Percentiles rank a stretch among this genome's conserved stretches.
Evolutionary conservation across 2,888 invertebrate genomes (phyloP).

Genomic region (Pyrrhia umbra): DNA sequence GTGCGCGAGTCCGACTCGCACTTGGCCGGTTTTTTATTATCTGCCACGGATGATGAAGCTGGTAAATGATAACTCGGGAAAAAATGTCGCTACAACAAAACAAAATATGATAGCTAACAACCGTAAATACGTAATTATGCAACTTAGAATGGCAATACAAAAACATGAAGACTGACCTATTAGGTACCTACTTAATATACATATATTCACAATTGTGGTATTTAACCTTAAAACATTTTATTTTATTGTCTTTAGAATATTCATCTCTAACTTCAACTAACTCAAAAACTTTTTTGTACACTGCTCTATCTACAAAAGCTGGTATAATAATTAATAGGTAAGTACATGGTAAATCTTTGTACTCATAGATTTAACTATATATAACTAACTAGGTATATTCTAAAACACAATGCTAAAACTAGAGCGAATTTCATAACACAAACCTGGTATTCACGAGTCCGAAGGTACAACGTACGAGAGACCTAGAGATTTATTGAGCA

Average conservation of each 20-base stretch:
- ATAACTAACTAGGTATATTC: constrained; percentile 10
- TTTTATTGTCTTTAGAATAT: too few species aligned
- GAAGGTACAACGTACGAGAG: constrained; percentile 25
- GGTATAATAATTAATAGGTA: too few species aligned
- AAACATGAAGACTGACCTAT: constrained; percentile 27
- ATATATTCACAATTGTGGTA: too few species aligned
- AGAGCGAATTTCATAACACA: constrained; percentile 64
- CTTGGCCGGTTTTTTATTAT: too few species aligned
- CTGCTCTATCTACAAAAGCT: too few species aligned
- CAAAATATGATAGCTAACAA: constrained; percentile 27
- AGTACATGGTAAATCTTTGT: not conserved
- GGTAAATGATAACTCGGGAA: constrained; percentile 18
- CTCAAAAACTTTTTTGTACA: too few species aligned
- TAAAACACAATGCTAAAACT: constrained; percentile 53
- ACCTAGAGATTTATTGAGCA: constrained; percentile 59
- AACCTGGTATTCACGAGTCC: constrained; percentile 35
- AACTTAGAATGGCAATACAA: constrained; percentile 27
- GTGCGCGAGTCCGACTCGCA: too few species aligned
- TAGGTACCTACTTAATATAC: constrained; percentile 1
- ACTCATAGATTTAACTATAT: not conserved
- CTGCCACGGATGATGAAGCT: constrained; percentile 16
- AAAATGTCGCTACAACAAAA: constrained; percentile 37
- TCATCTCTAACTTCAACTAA: too few species aligned
- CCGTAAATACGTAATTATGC: constrained; percentile 43
- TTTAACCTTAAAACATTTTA: too few species aligned